Evolutionary conservation across 2,113 vertebrate genomes (phyloP), one percentile per base, ranked within the genome.

Genomic region (Scolopax mira): DNA sequence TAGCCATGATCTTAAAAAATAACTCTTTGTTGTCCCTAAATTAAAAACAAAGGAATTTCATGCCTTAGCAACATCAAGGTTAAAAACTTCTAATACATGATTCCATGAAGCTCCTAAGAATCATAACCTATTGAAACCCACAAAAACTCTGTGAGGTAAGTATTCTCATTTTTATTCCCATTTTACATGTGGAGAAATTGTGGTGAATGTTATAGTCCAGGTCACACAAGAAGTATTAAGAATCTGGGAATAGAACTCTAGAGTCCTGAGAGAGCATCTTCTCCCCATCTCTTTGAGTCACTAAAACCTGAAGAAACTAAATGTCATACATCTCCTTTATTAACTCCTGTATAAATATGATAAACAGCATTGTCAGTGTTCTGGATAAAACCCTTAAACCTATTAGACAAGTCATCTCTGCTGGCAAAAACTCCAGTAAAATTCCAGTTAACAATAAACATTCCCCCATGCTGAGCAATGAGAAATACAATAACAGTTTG

Each of bases 401-500:
- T 82, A 60, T 83, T 95, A 96, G 91, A 54, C 12, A 85, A 86
- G 60, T 87, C 64, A 79, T 79, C 35, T 88, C 90, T 90, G 71
- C 82, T 95, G 93, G 90, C 82, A 89, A 58, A 6, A 37, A 82
- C 62, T 96, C 66, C 39, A 54, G 51, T 69, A 93, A 92, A 97
- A 96, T 96, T 92, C 79, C 78, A 88, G 74, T 83, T 92, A 96
- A 91, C 33, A 44, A 72, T 92, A 92, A 97, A 93, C 78, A 89
- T 84, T 87, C 81, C 88, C 60, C 77, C 89, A 80, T 69, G 95
- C 93, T 97, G 89, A 96, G 92, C 90, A 95, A 93, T 72, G 85
- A 73, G 94, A 96, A 98, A 97, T 93, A 88, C 90, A 97, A n/a
- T 95, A 90, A 94, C 81, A 60, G 78, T 96, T 96, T 92, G 92